phyloP scores from a whole-genome alignment of 2,888 invertebrate species.

The Lasioglossum malachurum region DNA sequence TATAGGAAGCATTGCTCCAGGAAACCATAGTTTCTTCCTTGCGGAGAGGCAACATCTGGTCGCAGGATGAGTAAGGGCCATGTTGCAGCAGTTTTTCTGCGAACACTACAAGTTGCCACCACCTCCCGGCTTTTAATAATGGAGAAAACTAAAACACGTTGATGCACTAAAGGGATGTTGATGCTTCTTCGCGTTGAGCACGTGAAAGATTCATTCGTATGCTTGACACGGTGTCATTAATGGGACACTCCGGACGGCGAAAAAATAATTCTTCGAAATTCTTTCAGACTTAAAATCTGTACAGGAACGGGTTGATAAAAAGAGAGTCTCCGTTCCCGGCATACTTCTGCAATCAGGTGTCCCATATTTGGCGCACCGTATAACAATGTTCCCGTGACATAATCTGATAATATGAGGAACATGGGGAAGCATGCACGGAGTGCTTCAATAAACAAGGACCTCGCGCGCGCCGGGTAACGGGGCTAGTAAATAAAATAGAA shows the following conservation, averaged over 20 bases:
- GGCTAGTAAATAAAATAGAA: slow-evolving; percentile 38
- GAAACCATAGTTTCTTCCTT: not conserved
- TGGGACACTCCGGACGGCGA: too few species aligned
- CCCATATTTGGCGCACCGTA: not conserved
- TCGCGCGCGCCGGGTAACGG: not conserved
- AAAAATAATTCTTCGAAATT: too few species aligned
- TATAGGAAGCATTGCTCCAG: not conserved
- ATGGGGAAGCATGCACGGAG: not conserved
- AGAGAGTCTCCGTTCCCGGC: not conserved
- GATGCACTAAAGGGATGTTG: not conserved
- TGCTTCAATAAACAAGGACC: slow-evolving; percentile 13
- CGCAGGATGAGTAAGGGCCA: not conserved
- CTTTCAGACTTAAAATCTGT: not conserved
- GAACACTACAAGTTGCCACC: not conserved
- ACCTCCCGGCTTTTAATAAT: slow-evolving; percentile 1
- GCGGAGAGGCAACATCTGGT: not conserved
- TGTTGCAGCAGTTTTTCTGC: not conserved
- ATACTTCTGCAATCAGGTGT: not conserved
- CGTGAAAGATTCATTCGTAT: not conserved
- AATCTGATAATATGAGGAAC: not conserved
- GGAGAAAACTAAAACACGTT: not conserved
- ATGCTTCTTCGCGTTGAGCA: not conserved
- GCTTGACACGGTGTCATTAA: not conserved
- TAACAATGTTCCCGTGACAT: not conserved
- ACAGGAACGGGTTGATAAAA: not conserved